A percentile compares a stretch with the other conserved stretches of the same genome.
Conservation (phyloP, 64 coral and sea anemone species). For the Montipora sp. region DNA sequence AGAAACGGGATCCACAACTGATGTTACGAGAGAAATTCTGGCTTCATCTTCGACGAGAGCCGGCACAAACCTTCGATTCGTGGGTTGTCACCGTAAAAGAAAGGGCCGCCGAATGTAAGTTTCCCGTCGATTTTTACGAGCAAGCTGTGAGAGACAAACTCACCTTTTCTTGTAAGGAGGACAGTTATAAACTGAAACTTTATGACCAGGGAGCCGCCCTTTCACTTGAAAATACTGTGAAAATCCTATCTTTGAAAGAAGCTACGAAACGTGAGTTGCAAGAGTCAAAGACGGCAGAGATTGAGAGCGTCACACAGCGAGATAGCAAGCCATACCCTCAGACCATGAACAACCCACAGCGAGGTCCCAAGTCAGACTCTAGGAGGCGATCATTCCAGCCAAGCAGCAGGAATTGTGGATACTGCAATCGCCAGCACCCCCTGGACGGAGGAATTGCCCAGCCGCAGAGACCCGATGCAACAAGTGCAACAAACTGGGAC, state of each 20-base stretch:
- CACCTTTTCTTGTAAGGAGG: conserved; percentile 28
- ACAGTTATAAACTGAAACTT: conserved; percentile 46
- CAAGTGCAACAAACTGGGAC: no score
- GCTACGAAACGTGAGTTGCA: conserved; percentile 45
- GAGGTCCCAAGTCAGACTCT: background rate
- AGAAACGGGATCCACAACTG: conserved; percentile 40
- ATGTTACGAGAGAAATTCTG: conserved; percentile 26
- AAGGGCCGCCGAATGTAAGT: conserved; percentile 37
- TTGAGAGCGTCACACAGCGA: conserved; percentile 18
- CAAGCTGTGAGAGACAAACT: conserved; percentile 22
- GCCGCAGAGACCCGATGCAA: no score
- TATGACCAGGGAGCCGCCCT: conserved; percentile 50
- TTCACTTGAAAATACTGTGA: conserved; percentile 46
- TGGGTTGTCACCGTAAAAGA: conserved; percentile 35
- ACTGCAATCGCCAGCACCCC: no score
- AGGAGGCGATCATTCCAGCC: no score
- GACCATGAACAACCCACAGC: background rate
- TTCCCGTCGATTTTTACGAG: conserved; percentile 43
- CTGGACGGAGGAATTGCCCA: no score
- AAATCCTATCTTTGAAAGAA: conserved; percentile 60
- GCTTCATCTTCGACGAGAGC: conserved; percentile 25
- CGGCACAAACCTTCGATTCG: conserved; percentile 21
- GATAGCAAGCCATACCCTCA: no score
- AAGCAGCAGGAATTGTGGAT: no score
- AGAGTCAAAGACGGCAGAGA: conserved; percentile 40